Percentiles rank a stretch among this genome's conserved stretches.
Conservation (phyloP, 2,113 vertebrate genomes). For the Aix galericulata region DNA sequence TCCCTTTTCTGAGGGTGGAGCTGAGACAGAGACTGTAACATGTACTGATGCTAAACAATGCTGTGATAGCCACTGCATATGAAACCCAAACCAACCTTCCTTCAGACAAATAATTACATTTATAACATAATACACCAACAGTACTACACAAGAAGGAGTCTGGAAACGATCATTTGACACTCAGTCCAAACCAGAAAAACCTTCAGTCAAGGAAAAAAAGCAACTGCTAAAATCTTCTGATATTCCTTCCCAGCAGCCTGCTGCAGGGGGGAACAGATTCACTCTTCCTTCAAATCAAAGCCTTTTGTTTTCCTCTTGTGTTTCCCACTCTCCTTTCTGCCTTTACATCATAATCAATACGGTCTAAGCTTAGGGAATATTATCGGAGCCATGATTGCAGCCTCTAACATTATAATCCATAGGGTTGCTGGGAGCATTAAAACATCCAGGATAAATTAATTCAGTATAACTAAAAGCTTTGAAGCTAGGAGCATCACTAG, state of each 20-base stretch:
- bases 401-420: constrained; percentile 75
- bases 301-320: constrained; percentile 27
- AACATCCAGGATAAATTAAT: constrained; percentile 77
- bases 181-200: not conserved
- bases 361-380: constrained; percentile 58
- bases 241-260: not conserved
- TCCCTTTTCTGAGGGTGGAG: not conserved
- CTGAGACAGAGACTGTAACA: not conserved
- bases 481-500: constrained; percentile 71
- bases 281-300: constrained; percentile 7
- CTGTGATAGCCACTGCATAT: not conserved
- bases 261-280: not conserved
- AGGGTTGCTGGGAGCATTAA: constrained; percentile 71
- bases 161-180: not conserved
- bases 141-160: not conserved
- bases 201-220: not conserved
- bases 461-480: constrained; percentile 78
- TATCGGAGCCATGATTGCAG: constrained; percentile 65
- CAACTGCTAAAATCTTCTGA: not conserved
- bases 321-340: not conserved
- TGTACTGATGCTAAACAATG: not conserved
- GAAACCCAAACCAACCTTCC: not conserved
- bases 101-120: not conserved
- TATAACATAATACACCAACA: not conserved
- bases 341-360: constrained; percentile 66